These are phyloP conservation scores for Sanderia malayensis DNA, from an alignment of 30 jellyfish, hydroid and myxozoan genomes.

Conservation along the genomic window DNA sequence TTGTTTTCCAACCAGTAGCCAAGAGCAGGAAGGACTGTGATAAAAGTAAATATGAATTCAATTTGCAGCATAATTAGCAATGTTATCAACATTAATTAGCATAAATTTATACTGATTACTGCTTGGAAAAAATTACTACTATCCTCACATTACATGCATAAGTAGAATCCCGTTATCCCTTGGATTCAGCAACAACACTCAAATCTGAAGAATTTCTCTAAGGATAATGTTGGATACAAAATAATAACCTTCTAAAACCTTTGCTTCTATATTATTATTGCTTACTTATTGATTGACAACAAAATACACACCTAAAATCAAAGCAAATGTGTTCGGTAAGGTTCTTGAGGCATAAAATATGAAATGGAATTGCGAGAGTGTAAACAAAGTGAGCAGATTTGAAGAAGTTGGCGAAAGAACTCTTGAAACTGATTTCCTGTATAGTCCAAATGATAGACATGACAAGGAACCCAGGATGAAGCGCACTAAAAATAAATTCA, in stretches of 20 bases:
- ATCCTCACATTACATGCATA: too few relatives aligned
- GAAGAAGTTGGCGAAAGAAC: slow-evolving; percentile 33
- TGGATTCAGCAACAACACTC: too few relatives aligned
- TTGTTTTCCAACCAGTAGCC: slow-evolving; percentile 72
- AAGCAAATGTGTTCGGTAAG: slow-evolving; percentile 84
- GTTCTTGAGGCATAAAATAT: slow-evolving; percentile 86
- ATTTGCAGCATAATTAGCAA: too few relatives aligned
- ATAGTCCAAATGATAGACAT: slow-evolving; percentile 45
- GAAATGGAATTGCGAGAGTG: slow-evolving; percentile 82
- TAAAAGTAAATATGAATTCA: too few relatives aligned
- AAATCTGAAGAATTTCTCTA: too few relatives aligned
- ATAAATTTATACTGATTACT: too few relatives aligned
- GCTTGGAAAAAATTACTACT: too few relatives aligned
- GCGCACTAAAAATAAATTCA: slow-evolving; percentile 57
- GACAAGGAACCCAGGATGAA: slow-evolving; percentile 63
- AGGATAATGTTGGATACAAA: too few relatives aligned
- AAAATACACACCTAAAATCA: slow-evolving; percentile 59
- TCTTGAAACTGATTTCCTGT: slow-evolving; percentile 42
- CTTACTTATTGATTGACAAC: neutral
- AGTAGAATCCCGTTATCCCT: too few relatives aligned
- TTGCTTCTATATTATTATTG: too few relatives aligned
- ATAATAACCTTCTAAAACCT: too few relatives aligned
- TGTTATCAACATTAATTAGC: too few relatives aligned
- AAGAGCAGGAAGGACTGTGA: slow-evolving; percentile 71
- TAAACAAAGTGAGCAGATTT: slow-evolving; percentile 33